Evolutionary conservation across 2,113 vertebrate species (phyloP).

Genomic region (Cavia aperea): DNA sequence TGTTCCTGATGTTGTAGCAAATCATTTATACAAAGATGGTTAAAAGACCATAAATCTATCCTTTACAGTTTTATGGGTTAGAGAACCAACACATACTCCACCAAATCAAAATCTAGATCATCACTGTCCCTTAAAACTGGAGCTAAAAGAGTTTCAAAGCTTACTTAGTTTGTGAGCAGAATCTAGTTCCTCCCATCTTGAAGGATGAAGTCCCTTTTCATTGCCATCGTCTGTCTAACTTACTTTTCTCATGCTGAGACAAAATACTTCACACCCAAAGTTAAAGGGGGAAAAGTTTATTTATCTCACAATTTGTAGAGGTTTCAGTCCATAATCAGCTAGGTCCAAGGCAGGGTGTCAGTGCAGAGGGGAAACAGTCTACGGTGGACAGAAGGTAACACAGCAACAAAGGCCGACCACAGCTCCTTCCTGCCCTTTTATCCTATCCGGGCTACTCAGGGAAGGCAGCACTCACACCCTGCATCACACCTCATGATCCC

Average conservation of each 20-base stretch:
- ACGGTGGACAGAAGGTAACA: not conserved
- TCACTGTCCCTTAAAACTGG: no score
- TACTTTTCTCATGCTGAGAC: not conserved
- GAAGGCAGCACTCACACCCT: not conserved
- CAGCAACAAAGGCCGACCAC: not conserved
- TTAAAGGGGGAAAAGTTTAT: not conserved
- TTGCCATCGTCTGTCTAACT: not conserved
- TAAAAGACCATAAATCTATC: no score
- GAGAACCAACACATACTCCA: not conserved
- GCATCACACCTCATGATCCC: not conserved
- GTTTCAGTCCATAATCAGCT: not conserved
- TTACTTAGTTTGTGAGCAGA: no score
- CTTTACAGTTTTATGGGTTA: not conserved
- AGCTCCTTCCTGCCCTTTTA: not conserved
- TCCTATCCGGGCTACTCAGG: not conserved
- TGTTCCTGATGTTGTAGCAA: not conserved
- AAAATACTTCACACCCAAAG: not conserved
- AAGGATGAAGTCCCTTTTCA: no score
- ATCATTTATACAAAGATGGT: not conserved
- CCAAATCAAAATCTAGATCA: not conserved
- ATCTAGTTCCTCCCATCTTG: rapidly evolving
- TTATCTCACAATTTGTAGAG: not conserved
- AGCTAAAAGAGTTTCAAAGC: rapidly evolving
- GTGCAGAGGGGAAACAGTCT: no score
- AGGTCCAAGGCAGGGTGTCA: no score